phyloP scores from a whole-genome alignment of 2,113 vertebrate species.

The Sceloporus tristichus region DNA sequence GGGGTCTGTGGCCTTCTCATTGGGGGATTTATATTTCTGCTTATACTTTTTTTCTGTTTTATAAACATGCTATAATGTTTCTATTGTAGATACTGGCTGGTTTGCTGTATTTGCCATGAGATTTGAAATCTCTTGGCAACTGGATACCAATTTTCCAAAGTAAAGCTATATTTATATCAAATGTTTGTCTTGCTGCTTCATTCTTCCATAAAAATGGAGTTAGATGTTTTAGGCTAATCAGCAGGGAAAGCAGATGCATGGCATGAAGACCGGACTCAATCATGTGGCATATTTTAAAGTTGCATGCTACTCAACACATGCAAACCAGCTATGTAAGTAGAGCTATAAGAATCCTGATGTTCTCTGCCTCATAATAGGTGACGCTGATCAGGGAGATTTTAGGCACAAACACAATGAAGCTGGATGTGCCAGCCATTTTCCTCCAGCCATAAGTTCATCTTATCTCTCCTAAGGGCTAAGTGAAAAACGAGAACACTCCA shows the following conservation, averaged over 20 bases:
- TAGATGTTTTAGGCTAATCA: too few relatives aligned
- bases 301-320: background rate
- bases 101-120: constrained; percentile 32
- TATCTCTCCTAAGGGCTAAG: too few relatives aligned
- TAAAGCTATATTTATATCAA: constrained; percentile 53
- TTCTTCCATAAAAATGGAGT: background rate
- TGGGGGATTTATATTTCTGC: constrained; percentile 8
- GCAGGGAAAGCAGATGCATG: background rate
- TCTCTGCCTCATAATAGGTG: background rate
- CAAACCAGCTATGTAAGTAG: background rate
- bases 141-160: constrained; percentile 31
- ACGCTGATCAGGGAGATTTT: background rate
- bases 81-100: constrained; percentile 28
- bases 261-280: background rate
- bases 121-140: background rate
- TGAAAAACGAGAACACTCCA: background rate
- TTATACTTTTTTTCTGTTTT: background rate
- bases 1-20: constrained; percentile 6
- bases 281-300: background rate
- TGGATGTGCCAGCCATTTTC: background rate
- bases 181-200: background rate
- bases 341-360: background rate
- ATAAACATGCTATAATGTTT: constrained; percentile 38
- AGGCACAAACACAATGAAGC: background rate
- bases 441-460: background rate